Conservation (phyloP, 2,797 vertebrate species). For the Alectoris magna region DNA sequence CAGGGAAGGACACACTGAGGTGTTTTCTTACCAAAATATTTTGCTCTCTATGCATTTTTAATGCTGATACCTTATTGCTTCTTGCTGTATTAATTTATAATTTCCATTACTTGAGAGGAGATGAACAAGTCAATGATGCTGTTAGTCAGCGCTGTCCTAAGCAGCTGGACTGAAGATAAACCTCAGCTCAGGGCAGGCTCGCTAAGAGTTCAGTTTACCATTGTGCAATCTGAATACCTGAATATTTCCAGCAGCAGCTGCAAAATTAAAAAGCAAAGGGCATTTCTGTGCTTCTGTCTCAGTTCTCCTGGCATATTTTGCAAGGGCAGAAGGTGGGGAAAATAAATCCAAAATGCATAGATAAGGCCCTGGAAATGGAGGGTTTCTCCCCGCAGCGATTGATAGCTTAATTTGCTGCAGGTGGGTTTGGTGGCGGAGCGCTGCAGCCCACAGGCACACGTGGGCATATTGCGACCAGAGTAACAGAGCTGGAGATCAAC, state of each 20-base stretch:
- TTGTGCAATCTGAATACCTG: not conserved
- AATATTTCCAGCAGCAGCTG: not conserved
- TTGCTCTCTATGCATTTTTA: conserved; percentile 43
- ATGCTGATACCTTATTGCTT: conserved; percentile 56
- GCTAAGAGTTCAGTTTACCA: not conserved
- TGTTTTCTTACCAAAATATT: conserved; percentile 36
- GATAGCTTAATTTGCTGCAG: not conserved
- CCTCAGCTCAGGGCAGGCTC: not conserved
- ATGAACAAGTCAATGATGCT: conserved; percentile 17
- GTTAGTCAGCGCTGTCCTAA: conserved; percentile 59
- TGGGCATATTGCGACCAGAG: accelerated
- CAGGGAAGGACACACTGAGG: conserved; percentile 32
- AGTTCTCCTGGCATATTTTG: not conserved
- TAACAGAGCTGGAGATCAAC: not conserved
- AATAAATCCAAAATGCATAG: not conserved
- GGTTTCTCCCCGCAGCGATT: not conserved
- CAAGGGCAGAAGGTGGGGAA: not conserved
- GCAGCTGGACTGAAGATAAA: conserved; percentile 13
- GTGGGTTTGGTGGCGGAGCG: not conserved
- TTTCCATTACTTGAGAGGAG: conserved; percentile 40
- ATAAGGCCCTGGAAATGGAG: not conserved
- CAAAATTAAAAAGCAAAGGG: not conserved
- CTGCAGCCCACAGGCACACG: not conserved
- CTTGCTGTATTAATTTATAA: conserved; percentile 50
- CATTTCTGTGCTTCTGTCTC: not conserved